Percentiles rank a stretch among this genome's conserved stretches.
phyloP scores from a whole-genome alignment of 2,797 vertebrate genomes.

The Crocodylus rhombifer region DNA sequence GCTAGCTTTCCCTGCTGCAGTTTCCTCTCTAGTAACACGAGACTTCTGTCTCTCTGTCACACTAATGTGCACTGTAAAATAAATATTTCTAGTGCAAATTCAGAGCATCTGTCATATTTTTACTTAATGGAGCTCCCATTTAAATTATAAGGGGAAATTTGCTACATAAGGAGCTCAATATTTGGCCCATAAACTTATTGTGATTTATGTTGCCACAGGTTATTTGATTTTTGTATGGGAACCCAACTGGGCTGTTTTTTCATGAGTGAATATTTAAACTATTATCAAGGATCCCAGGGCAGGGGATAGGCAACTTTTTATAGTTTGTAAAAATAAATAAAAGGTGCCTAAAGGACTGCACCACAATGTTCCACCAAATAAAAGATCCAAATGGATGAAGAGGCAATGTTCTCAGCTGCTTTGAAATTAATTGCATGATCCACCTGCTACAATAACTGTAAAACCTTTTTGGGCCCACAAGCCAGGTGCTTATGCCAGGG shows the following conservation, averaged over 20 bases:
- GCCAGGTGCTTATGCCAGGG: too few relatives aligned
- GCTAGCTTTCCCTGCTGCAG: too few relatives aligned
- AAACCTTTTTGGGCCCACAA: background rate
- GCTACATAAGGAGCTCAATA: background rate
- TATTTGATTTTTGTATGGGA: background rate
- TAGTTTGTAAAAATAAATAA: background rate
- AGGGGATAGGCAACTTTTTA: background rate
- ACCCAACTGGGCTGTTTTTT: background rate
- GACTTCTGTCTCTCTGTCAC: too few relatives aligned
- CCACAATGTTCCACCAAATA: background rate
- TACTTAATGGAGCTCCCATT: background rate
- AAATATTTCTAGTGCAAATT: background rate
- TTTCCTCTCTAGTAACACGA: too few relatives aligned
- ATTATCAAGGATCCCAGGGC: background rate
- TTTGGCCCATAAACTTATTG: background rate
- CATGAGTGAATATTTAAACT: background rate
- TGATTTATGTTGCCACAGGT: background rate
- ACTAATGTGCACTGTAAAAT: background rate
- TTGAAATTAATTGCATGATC: background rate
- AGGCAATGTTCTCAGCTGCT: background rate
- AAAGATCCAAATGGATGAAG: background rate
- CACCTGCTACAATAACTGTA: background rate
- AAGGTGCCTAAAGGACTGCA: background rate
- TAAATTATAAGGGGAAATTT: background rate
- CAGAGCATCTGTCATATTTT: background rate